A percentile compares a stretch with the other conserved stretches of the same genome.
These are phyloP conservation scores for Drosophila elegans DNA, from an alignment of 1,140 invertebrate species.

Conservation along the genomic window DNA sequence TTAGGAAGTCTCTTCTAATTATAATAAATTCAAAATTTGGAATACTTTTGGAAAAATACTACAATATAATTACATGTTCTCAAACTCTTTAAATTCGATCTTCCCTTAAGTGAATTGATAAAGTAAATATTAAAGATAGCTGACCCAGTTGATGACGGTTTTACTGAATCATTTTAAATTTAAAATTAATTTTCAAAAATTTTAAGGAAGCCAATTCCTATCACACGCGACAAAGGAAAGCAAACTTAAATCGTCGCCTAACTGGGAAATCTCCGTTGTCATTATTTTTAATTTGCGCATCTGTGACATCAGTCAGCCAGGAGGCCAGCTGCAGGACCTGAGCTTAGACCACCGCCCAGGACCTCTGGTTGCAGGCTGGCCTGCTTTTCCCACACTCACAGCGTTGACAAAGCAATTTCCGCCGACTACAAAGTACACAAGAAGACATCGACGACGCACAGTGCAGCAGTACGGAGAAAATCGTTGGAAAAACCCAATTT, in stretches of 20 bases:
- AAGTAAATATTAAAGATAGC: too few species aligned
- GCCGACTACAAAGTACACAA: slow-evolving; percentile 60
- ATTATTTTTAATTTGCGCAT: slow-evolving; percentile 78
- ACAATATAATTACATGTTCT: too few species aligned
- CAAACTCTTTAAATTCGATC: too few species aligned
- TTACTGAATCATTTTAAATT: too few species aligned
- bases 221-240: background rate
- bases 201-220: too few species aligned
- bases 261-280: slow-evolving; percentile 37
- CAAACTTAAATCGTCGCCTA: background rate
- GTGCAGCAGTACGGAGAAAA: background rate
- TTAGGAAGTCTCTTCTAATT: too few species aligned
- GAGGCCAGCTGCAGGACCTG: slow-evolving; percentile 7
- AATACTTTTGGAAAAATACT: too few species aligned
- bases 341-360: background rate
- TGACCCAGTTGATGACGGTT: too few species aligned
- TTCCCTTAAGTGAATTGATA: too few species aligned
- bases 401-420: slow-evolving; percentile 82
- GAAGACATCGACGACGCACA: slow-evolving; percentile 21
- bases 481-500: too few species aligned
- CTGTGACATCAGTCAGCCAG: slow-evolving; percentile 55
- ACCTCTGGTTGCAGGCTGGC: slow-evolving; percentile 11
- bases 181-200: too few species aligned
- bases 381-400: slow-evolving; percentile 46
- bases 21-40: too few species aligned